Conservation (phyloP, 2,113 vertebrate genomes). For the Gopherus evgoodei region DNA sequence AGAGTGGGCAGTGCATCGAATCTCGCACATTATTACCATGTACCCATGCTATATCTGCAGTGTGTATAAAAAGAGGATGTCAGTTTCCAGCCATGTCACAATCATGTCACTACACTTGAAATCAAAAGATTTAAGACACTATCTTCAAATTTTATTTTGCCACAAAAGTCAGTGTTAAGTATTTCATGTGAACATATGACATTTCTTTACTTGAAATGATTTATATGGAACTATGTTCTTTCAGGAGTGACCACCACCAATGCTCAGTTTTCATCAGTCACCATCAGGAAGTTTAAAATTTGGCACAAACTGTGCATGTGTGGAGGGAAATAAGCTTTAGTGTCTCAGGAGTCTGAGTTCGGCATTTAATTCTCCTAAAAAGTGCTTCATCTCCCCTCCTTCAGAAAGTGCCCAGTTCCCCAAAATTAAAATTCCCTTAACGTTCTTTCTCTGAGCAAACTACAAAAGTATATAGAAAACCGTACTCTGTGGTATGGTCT, state of each 20-base stretch:
- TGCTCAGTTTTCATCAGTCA: background rate
- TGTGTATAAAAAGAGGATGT: background rate
- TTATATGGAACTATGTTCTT: background rate
- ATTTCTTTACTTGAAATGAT: background rate
- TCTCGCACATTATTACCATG: fast-evolving
- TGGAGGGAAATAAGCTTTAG: background rate
- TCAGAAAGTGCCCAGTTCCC: background rate
- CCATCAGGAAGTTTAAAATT: background rate
- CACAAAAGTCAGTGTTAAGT: background rate
- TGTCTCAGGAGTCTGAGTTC: background rate
- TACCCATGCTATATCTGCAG: background rate
- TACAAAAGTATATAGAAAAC: background rate
- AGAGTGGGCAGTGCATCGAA: background rate
- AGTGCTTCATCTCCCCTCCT: background rate
- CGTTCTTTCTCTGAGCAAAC: background rate
- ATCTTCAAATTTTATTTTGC: background rate
- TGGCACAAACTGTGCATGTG: background rate
- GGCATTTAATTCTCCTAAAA: background rate
- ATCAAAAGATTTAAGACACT: background rate
- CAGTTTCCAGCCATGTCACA: background rate
- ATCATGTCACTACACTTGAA: background rate
- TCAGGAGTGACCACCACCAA: background rate
- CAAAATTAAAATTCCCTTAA: background rate
- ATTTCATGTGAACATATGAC: fast-evolving
- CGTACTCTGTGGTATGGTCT: slow-evolving; percentile 90